These are phyloP conservation scores for Lutjanus erythropterus DNA, from an alignment of 2,113 vertebrate genomes.

Conservation along the genomic window DNA sequence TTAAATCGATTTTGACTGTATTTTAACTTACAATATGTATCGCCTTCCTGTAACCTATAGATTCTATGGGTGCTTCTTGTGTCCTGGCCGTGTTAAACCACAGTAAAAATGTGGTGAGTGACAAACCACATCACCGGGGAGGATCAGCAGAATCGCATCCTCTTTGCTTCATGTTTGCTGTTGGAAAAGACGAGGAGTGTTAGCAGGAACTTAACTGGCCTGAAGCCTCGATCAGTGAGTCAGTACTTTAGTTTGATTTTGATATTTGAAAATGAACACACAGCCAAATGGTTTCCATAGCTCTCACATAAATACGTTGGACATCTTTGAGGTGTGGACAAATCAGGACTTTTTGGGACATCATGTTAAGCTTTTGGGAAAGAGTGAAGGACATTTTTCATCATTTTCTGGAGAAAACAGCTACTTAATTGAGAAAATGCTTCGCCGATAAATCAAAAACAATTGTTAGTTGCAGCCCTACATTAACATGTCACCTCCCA, in stretches of 20 bases:
- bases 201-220: slow-evolving; percentile 7
- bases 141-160: slow-evolving; percentile 8
- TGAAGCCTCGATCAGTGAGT: neutral
- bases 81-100: neutral
- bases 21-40: too few species aligned
- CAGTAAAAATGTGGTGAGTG: neutral
- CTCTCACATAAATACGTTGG: neutral
- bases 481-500: neutral
- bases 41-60: too few species aligned
- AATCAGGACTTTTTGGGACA: too few species aligned
- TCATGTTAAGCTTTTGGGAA: too few species aligned
- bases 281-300: neutral
- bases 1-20: too few species aligned
- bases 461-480: too few species aligned
- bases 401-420: too few species aligned
- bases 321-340: too few species aligned
- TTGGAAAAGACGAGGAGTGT: slow-evolving; percentile 10
- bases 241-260: slow-evolving; percentile 11
- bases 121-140: slow-evolving; percentile 13
- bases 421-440: too few species aligned
- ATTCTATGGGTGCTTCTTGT: slow-evolving; percentile 10
- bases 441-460: too few species aligned
- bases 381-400: too few species aligned
- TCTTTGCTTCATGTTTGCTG: slow-evolving; percentile 21
- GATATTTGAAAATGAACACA: neutral